Base-by-base conservation (phyloP, 2,888 invertebrate genomes). In the Sminthurides aquaticus region DNA sequence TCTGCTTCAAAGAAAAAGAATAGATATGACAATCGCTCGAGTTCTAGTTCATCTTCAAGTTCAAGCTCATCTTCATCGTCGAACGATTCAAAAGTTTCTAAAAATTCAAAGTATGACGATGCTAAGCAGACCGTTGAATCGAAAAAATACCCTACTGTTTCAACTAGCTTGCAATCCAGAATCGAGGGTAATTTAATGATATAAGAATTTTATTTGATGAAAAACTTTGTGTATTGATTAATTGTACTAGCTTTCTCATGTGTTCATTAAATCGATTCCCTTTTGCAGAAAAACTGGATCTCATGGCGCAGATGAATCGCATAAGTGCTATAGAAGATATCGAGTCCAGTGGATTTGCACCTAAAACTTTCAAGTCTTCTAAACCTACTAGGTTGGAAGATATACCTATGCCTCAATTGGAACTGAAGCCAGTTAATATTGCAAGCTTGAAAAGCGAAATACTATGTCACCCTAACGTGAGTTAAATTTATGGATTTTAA, bases 351-450 rank as follows among this genome's bases (percentile, higher is more conserved):
- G 71, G 73, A 24, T 74, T 74, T 68, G 68, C 62, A 20, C 71
- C 68, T 22, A 69, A 70, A 57, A 61, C 70, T 22, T 74, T 71
- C 48, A 71, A 71, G 60, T 64, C 72, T 1, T 55, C 68, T 1
- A 66, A 61, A 54, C 49, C 67, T 22, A 60, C 66, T 8, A 69
- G 58, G 57, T 43, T 70, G 8, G 72, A 72, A 28, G 72, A 72
- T 29, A 74, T 74, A 60, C 74, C 74, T 15, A 55, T 74, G 49
- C 74, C 74, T 18, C 65, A 67, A 3, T 48, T 74, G 20, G 74
- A 74, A 62, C 59, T 74, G 25, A 74, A 73, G 43, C 71, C 74
- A 3, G 69, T 74, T 26, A 70, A 68, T 57, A 54, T 74, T 5
- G 27, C 67, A 5, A 73, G 68, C 57, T 49, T 74, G 2, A 73